These are phyloP conservation scores for Nothobranchius furzeri DNA, from an alignment of 2,113 vertebrate genomes.

Conservation along the genomic window DNA sequence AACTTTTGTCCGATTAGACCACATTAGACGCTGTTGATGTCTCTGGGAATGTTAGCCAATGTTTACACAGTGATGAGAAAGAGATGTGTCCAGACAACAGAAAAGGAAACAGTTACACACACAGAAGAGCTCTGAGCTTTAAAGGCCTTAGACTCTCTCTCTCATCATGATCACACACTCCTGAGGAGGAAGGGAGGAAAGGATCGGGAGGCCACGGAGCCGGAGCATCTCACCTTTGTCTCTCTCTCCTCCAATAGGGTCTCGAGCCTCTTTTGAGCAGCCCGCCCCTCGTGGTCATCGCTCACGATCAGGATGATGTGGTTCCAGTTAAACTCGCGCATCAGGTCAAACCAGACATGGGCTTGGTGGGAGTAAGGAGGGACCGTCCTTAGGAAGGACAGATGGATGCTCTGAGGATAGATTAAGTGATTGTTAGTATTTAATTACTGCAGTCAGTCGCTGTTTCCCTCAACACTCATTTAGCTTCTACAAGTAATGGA, in stretches of 20 bases:
- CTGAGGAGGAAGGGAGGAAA: not conserved
- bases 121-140: slow-evolving; percentile 61
- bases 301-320: slow-evolving; percentile 98
- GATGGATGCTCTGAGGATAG: slow-evolving; percentile 90
- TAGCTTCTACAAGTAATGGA: too few relatives aligned
- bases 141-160: slow-evolving; percentile 33
- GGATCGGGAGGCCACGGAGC: not conserved
- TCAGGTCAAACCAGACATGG: slow-evolving; percentile 98
- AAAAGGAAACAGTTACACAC: slow-evolving; percentile 88
- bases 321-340: slow-evolving; percentile 98
- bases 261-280: slow-evolving; percentile 97
- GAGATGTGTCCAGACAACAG: slow-evolving; percentile 93
- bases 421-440: not conserved
- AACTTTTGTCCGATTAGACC: slow-evolving; percentile 91
- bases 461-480: too few relatives aligned
- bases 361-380: slow-evolving; percentile 98
- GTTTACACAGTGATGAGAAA: slow-evolving; percentile 91
- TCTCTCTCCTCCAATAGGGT: slow-evolving; percentile 96
- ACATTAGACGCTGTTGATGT: slow-evolving; percentile 94
- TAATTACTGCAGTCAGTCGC: too few relatives aligned
- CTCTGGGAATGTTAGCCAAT: slow-evolving; percentile 90
- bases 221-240: slow-evolving; percentile 90
- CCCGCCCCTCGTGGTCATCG: slow-evolving; percentile 96
- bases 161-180: slow-evolving; percentile 29
- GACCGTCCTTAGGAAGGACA: slow-evolving; percentile 95